These are phyloP conservation scores for Abscondita cerata DNA, from an alignment of 2,888 invertebrate species.

Conservation along the genomic window DNA sequence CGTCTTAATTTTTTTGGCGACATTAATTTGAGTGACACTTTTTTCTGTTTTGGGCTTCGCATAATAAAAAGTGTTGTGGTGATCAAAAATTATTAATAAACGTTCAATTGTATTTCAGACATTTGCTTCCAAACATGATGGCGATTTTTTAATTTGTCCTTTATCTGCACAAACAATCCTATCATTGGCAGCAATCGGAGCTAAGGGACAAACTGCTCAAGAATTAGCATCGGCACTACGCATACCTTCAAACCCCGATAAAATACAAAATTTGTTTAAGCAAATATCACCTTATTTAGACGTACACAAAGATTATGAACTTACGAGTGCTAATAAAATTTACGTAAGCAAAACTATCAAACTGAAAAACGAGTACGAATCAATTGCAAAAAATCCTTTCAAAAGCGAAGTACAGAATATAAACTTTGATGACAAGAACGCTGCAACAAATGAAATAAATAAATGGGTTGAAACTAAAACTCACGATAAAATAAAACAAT, in stretches of 20 bases:
- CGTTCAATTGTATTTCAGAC: slow-evolving; percentile 10
- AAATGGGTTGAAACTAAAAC: slow-evolving; percentile 53
- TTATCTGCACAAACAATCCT: slow-evolving; percentile 51
- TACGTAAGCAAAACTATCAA: slow-evolving; percentile 65
- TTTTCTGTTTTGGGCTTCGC: too few species aligned
- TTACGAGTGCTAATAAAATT: slow-evolving; percentile 61
- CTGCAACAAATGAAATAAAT: slow-evolving; percentile 49
- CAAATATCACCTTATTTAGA: slow-evolving; percentile 37
- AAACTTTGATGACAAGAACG: slow-evolving; percentile 38
- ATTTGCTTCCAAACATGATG: slow-evolving; percentile 23
- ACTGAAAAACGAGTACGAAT: slow-evolving; percentile 63
- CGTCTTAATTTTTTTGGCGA: too few species aligned
- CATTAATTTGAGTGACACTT: too few species aligned
- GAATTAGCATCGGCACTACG: slow-evolving; percentile 41
- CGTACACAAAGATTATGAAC: slow-evolving; percentile 33
- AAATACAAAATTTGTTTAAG: slow-evolving; percentile 29
- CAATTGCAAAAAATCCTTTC: slow-evolving; percentile 67
- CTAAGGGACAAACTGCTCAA: slow-evolving; percentile 47
- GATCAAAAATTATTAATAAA: too few species aligned
- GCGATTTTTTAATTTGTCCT: slow-evolving; percentile 51
- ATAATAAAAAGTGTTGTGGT: too few species aligned
- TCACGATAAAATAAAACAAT: slow-evolving; percentile 49
- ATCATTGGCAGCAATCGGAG: slow-evolving; percentile 49
- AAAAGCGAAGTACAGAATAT: slow-evolving; percentile 64
- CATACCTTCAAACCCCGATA: slow-evolving; percentile 32